Percentiles rank a stretch among this genome's conserved stretches.
These are phyloP conservation scores for Sebastes minor DNA, from an alignment of 2,797 vertebrate genomes.

Conservation along the genomic window DNA sequence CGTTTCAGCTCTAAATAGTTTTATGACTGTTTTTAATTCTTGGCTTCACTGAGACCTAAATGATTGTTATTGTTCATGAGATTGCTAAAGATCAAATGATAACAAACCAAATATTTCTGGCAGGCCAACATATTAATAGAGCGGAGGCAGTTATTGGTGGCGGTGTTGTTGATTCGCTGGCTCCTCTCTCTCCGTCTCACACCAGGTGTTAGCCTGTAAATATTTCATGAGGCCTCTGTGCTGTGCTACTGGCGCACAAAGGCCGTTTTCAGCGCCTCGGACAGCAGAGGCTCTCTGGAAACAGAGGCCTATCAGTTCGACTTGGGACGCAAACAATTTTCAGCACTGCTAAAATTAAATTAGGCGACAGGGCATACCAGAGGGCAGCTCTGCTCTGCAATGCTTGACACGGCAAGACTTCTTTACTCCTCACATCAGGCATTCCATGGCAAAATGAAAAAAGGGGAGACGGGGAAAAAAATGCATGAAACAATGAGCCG, in stretches of 20 bases:
- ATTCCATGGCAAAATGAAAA: constrained; percentile 67
- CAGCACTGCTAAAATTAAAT: constrained; percentile 82
- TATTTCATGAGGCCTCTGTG: constrained; percentile 77
- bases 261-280: constrained; percentile 58
- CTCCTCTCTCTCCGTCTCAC: constrained; percentile 37
- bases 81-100: not conserved
- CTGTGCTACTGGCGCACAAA: constrained; percentile 69
- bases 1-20: not conserved
- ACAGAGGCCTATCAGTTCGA: constrained; percentile 79
- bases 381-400: constrained; percentile 50
- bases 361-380: constrained; percentile 65
- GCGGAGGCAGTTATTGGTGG: constrained; percentile 19
- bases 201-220: constrained; percentile 81
- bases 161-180: constrained; percentile 44
- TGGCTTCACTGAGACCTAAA: not conserved
- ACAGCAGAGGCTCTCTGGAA: constrained; percentile 62
- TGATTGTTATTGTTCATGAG: not conserved
- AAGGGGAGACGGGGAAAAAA: constrained; percentile 37
- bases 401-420: constrained; percentile 58
- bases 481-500: constrained; percentile 68
- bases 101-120: not conserved
- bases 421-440: constrained; percentile 72
- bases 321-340: constrained; percentile 69
- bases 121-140: not conserved
- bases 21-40: not conserved